Base-by-base conservation (phyloP, 2,113 vertebrate species). In the Solea senegalensis region DNA sequence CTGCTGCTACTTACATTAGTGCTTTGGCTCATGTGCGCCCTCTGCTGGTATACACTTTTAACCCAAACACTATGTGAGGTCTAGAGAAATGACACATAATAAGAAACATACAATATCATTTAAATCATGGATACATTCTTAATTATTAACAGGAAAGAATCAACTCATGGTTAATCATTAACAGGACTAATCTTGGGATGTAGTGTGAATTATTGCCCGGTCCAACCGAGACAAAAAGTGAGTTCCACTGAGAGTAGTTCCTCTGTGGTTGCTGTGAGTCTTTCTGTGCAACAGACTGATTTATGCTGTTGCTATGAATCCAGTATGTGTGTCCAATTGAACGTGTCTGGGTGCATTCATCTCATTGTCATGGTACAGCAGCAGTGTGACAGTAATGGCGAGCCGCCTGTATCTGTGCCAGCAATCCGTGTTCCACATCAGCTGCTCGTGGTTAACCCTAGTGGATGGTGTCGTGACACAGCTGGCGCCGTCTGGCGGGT, bases 321-420 rank as follows among this genome's bases (percentile, higher is more conserved):
- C 41, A 16, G 67, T 55, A 39, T 62, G 21, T 60, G 53, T 57
- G 15, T 56, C 50, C n/a, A 52, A 28, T 26, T 60, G 10, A 48
- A 66, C 67, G 73, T n/a, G 53, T 62, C 62, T 40, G 53, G 45
- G 65, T 8, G 1, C 21, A 57, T 65, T 78, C 28, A 78, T 59
- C 54, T 63, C 49, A 3, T 15, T 50, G 57, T 76, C 59, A 72
- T 57, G 44, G 55, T 27, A 39, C 16, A 28, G 12, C 45, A 59
- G 60, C 43, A 62, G 39, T 55, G 39, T 74, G 68, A 70, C 14
- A 28, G 46, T 34, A 49, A 41, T 60, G 44, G 15, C 40, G 58
- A 71, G 57, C 44, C 41, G 50, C 58, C 28, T 65, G 57, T 45
- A 39, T 75, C 75, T 9, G 66, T 68, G 73, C 69, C 63, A 80